Evolutionary conservation across 2,797 vertebrate species (phyloP), one percentile per base, ranked within the genome.

Genomic region (Hoplostethus atlanticus): DNA sequence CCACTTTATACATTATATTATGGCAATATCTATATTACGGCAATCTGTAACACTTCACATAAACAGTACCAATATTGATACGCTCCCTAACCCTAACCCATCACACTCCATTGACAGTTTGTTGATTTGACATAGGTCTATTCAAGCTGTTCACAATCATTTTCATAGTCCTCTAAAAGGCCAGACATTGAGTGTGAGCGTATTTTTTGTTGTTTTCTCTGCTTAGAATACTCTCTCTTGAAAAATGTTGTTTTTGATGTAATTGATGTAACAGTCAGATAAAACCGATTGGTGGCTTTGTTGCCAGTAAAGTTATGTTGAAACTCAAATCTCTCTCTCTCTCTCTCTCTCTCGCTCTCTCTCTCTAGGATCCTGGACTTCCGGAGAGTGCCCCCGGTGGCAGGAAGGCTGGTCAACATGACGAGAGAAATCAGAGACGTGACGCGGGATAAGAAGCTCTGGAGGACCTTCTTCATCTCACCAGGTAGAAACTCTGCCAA

Each of bases 381-480:
- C 79, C 96, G 97, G 3, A 94, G 98, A 0, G 98, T 99, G 7
- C 98, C 98, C 0, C 98, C 98, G 0, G 97, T 98, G 61, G 97
- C 97, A 0, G 98, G 98, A 0, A 95, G 98, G 55, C 91, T 98
- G 72, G 94, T 99, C 65, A 99, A 99, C 92, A 99, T 99, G 97
- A 99, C 98, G 0, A 96, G 94, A 62, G 98, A 99, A 87, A 99
- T 99, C 70, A 91, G 96, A 73, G 98, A 99, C 0, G 94, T 99
- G 58, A 99, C 98, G 0, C 94, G 96, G 0, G 98, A 99, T 86
- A 98, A 98, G 92, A 99, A 98, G 77, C 91, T 99, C 11, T 98
- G 97, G 97, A 96, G 96, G 76, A 99, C 98, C 0, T 99, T 99
- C 92, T 99, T 99, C 89, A 96, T 98, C 91, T 99, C 98, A 10